These are phyloP conservation scores for Holotrichia oblita DNA, from an alignment of 1,140 invertebrate genomes.

Conservation along the genomic window DNA sequence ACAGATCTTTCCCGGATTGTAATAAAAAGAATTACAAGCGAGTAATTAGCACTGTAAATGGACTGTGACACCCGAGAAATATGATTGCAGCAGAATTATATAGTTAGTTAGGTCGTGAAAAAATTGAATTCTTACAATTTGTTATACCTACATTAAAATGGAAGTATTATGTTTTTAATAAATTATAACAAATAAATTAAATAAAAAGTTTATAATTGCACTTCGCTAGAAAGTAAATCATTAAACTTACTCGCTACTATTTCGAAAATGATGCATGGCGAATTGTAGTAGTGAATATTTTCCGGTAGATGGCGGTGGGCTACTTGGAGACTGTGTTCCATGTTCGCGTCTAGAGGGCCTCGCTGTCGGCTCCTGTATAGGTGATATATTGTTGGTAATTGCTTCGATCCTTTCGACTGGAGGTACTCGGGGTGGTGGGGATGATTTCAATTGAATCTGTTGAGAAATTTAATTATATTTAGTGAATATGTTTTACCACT, in stretches of 20 bases:
- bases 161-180: too few species aligned
- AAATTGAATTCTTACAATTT: too few species aligned
- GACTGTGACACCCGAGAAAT: too few species aligned
- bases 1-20: too few species aligned
- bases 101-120: too few species aligned
- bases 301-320: slow-evolving; percentile 76
- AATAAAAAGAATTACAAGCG: too few species aligned
- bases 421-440: slow-evolving; percentile 50
- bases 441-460: slow-evolving; percentile 56
- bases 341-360: slow-evolving; percentile 25
- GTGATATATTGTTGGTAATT: slow-evolving; percentile 50
- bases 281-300: slow-evolving; percentile 97
- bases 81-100: too few species aligned
- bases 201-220: too few species aligned
- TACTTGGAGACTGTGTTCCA: slow-evolving; percentile 55
- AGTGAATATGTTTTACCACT: not conserved
- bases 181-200: too few species aligned
- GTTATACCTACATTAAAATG: too few species aligned
- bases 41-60: too few species aligned
- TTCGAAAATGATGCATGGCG: slow-evolving; percentile 94
- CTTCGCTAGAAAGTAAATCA: too few species aligned
- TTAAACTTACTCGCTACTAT: slow-evolving; percentile 85
- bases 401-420: slow-evolving; percentile 49
- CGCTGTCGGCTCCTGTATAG: not conserved
- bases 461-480: slow-evolving; percentile 40